Percentiles rank a stretch among this genome's conserved stretches.
These are phyloP conservation scores for Labia minor DNA, from an alignment of 2,888 invertebrate genomes.

Conservation along the genomic window DNA sequence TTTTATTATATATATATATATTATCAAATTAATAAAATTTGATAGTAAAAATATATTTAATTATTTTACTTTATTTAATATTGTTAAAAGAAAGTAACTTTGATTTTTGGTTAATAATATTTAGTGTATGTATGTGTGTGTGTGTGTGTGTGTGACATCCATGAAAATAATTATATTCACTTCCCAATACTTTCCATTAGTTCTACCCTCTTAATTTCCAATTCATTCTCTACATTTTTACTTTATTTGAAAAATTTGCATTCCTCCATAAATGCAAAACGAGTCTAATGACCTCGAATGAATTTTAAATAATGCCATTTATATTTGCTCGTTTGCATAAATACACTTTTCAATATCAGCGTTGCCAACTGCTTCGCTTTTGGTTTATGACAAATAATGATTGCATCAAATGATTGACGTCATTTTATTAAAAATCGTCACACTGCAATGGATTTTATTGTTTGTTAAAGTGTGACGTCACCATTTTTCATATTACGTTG, in stretches of 20 bases:
- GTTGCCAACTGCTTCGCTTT: slow-evolving; percentile 13
- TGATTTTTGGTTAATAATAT: too few relatives aligned
- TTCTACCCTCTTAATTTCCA: neutral
- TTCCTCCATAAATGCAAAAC: slow-evolving; percentile 8
- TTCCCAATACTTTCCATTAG: too few relatives aligned
- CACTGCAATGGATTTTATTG: slow-evolving; percentile 5
- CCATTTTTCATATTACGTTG: slow-evolving; percentile 7
- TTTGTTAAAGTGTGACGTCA: slow-evolving; percentile 8
- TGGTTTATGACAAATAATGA: slow-evolving; percentile 7
- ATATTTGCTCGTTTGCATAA: slow-evolving; percentile 13
- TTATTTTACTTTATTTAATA: too few relatives aligned
- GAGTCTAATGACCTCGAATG: slow-evolving; percentile 13
- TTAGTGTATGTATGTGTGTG: too few relatives aligned
- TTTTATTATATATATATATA: too few relatives aligned
- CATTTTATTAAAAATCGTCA: slow-evolving; percentile 13
- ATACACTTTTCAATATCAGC: slow-evolving; percentile 13
- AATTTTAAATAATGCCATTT: slow-evolving; percentile 13
- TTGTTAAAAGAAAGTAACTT: too few relatives aligned
- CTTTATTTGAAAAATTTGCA: slow-evolving; percentile 13
- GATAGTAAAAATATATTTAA: too few relatives aligned
- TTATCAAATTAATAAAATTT: too few relatives aligned
- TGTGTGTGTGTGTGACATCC: too few relatives aligned
- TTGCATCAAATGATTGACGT: slow-evolving; percentile 13
- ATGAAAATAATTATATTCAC: too few relatives aligned
- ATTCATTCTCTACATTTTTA: slow-evolving; percentile 4